Conservation (phyloP, 2,113 vertebrate species). For the Chaenocephalus aceratus region DNA sequence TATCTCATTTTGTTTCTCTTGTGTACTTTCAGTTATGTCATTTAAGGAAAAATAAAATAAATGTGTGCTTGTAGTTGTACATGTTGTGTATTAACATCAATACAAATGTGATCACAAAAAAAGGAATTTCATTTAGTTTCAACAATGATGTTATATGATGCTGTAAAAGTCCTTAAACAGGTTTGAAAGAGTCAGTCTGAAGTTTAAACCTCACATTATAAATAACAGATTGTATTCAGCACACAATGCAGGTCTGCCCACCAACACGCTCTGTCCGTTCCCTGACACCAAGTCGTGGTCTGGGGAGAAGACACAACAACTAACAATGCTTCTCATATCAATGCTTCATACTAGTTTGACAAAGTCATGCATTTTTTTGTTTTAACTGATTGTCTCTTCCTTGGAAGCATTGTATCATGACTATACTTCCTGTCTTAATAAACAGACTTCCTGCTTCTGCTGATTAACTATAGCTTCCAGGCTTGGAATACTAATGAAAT, state of each 20-base stretch:
- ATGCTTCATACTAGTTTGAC: neutral
- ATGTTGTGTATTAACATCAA: too few species aligned
- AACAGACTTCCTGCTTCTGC: too few species aligned
- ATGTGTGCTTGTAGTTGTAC: too few species aligned
- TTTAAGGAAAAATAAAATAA: too few species aligned
- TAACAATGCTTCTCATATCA: neutral
- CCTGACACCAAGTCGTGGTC: neutral
- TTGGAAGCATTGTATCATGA: too few species aligned
- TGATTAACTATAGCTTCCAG: too few species aligned
- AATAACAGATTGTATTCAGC: neutral
- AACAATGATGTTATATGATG: constrained; percentile 2
- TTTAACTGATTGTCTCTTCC: constrained; percentile 18
- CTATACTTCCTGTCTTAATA: too few species aligned
- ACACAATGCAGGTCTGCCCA: neutral
- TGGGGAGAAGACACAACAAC: neutral
- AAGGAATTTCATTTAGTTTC: neutral
- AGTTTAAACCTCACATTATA: neutral
- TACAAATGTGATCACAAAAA: too few species aligned
- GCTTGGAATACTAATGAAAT: too few species aligned
- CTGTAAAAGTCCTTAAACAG: neutral
- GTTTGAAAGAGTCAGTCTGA: neutral
- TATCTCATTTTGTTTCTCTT: too few species aligned
- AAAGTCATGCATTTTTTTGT: too few species aligned
- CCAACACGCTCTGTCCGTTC: neutral
- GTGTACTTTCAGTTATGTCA: too few species aligned